phyloP scores from a whole-genome alignment of 2,797 vertebrate species.

The Pseudochaenichthys georgianus region DNA sequence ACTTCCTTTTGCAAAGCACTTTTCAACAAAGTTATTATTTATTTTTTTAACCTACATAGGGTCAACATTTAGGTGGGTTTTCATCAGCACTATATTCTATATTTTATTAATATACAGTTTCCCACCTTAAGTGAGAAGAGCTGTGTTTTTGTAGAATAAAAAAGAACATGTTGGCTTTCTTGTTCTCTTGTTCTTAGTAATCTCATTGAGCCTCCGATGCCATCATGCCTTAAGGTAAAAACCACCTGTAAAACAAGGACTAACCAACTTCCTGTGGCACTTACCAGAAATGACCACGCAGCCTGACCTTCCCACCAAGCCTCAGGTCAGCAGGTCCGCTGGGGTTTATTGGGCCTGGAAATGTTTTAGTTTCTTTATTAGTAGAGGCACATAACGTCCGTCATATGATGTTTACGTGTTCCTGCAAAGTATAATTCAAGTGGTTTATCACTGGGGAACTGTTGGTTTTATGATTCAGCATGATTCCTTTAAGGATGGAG shows the following conservation, averaged over 20 bases:
- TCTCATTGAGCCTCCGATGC: neutral
- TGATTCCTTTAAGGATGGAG: neutral
- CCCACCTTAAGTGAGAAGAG: neutral
- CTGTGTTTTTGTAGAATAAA: neutral
- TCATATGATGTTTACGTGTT: neutral
- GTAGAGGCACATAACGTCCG: neutral
- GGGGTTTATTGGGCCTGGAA: too few relatives aligned
- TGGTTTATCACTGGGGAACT: too few relatives aligned
- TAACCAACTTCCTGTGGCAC: neutral
- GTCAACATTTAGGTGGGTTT: too few relatives aligned
- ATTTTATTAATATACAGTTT: neutral
- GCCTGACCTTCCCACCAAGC: neutral
- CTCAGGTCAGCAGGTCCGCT: neutral
- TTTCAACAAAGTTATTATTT: neutral
- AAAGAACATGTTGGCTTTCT: neutral
- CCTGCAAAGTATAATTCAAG: neutral
- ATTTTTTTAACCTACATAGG: too few relatives aligned
- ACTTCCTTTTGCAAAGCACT: too few relatives aligned
- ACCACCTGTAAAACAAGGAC: neutral
- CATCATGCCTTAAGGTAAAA: neutral
- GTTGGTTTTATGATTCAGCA: neutral
- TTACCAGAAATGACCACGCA: neutral
- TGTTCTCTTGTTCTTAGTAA: neutral
- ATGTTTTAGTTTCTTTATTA: neutral
- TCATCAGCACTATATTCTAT: too few relatives aligned